Base-by-base conservation (phyloP, 2,113 vertebrate genomes). In the Odobenus rosmarus region DNA sequence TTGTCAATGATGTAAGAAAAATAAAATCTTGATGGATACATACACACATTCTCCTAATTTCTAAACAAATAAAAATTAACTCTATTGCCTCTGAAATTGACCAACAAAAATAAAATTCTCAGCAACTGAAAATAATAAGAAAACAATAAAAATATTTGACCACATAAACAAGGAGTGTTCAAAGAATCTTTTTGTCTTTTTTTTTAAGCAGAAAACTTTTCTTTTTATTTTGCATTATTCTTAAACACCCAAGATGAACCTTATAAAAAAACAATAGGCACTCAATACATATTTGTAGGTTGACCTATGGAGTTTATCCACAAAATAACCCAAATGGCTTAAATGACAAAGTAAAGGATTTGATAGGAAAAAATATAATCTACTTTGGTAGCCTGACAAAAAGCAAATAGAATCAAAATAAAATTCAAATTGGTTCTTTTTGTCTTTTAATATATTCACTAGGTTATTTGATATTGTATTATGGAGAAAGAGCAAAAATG, bases 361-460 rank as follows among this genome's bases (percentile, higher is more conserved):
- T 86, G 42, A 82, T 15, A 49, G 13, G 13, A 67, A 72, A 89
- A 81, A 64, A 81, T 72, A 62, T 24, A 93, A 84, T 79, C 5
- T 86, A 71, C 16, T 90, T 90, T 93, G 49, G 39, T 80, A 90
- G 21, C 31, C 77, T 88, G 26, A 77, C n/a, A 83, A 79, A 90
- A 91, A 95, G 9, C 15, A 90, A 57, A 12, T 67, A 86, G 51
- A 79, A 88, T 91, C 24, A 83, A 96, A 96, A 62, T 62, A 80
- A 91, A 95, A 89, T 96, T 87, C 11, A 93, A 82, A 79, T 91
- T 71, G 90, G 42, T 71, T 46, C 46, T 46, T 46, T 46, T 46
- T 46, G 8, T 57, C 24, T 96, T 97, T 95, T 57, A 89, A 82
- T 69, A 67, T 83, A 23, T 96, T 39, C 24, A 84, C 87, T 96